These are phyloP conservation scores for Ciconia boyciana DNA, from an alignment of 2,113 vertebrate species.

Conservation along the genomic window DNA sequence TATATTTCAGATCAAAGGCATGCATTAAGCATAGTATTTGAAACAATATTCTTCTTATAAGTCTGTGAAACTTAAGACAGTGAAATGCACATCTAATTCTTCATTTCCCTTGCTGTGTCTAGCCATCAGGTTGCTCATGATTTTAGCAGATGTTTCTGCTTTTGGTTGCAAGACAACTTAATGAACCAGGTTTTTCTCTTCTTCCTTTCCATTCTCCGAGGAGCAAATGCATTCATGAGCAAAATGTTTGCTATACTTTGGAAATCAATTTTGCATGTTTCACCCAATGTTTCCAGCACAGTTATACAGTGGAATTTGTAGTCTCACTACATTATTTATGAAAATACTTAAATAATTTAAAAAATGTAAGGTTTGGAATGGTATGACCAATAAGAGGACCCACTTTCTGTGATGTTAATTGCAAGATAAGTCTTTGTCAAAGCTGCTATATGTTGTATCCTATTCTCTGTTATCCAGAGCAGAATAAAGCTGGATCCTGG, in stretches of 20 bases:
- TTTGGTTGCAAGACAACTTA: slow-evolving; percentile 16
- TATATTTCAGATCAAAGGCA: not conserved
- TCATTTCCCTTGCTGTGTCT: not conserved
- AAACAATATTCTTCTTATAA: not conserved
- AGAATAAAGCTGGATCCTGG: not conserved
- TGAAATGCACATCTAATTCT: not conserved
- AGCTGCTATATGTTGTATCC: not conserved
- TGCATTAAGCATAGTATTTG: not conserved
- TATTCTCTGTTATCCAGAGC: not conserved
- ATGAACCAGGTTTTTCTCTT: not conserved
- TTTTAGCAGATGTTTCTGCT: slow-evolving; percentile 23
- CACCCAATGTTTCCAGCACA: not conserved
- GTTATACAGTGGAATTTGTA: not conserved
- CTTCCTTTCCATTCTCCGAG: not conserved
- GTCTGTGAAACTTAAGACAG: not conserved
- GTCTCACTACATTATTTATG: slow-evolving; percentile 42
- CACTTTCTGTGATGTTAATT: not conserved
- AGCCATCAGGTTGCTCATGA: not conserved
- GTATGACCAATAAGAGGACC: not conserved
- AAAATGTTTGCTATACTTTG: not conserved
- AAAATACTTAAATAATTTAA: slow-evolving; percentile 46
- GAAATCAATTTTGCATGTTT: slow-evolving; percentile 61
- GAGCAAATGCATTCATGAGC: slow-evolving; percentile 1
- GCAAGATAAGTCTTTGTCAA: slow-evolving; percentile 1
- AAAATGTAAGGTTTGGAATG: not conserved